Evolutionary conservation across 2,888 invertebrate species (phyloP).

Genomic region (Scrobipalpa costella): DNA sequence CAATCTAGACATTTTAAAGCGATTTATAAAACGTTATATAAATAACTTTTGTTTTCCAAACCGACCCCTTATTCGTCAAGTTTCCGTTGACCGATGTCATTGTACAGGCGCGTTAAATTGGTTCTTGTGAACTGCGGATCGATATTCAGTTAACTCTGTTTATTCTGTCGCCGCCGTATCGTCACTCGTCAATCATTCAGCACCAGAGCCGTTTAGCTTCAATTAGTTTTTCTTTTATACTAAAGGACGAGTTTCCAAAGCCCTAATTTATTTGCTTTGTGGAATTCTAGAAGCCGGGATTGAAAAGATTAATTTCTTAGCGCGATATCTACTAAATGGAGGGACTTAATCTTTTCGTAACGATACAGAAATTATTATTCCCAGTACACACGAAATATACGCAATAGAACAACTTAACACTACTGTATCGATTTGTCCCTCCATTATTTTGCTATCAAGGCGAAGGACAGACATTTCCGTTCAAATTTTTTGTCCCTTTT

Average conservation of each 20-base stretch:
- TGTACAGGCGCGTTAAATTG: conserved; percentile 26
- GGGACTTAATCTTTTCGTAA: not conserved
- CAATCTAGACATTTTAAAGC: not conserved
- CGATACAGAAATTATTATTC: not conserved
- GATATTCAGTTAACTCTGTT: conserved; percentile 22
- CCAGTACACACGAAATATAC: not conserved
- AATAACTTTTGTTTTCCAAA: not conserved
- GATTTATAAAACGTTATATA: not conserved
- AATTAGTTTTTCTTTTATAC: conserved; percentile 18
- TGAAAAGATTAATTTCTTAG: not conserved
- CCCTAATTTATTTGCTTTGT: not conserved
- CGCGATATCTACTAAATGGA: not conserved
- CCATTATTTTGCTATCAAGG: conserved; percentile 23
- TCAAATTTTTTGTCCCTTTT: conserved; percentile 43
- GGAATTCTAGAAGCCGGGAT: not conserved
- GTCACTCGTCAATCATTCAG: conserved; percentile 24
- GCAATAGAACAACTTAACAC: not conserved
- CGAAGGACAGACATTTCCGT: conserved; percentile 22
- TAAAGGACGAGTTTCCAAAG: not conserved
- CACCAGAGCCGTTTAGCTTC: conserved; percentile 20
- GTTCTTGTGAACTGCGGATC: conserved; percentile 25
- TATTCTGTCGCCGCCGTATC: conserved; percentile 12
- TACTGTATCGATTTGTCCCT: conserved; percentile 13
- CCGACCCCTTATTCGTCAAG: not conserved
- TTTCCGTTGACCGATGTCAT: conserved; percentile 26